Evolutionary conservation across 2,113 vertebrate species (phyloP).

Genomic region (Corvus cornix): DNA sequence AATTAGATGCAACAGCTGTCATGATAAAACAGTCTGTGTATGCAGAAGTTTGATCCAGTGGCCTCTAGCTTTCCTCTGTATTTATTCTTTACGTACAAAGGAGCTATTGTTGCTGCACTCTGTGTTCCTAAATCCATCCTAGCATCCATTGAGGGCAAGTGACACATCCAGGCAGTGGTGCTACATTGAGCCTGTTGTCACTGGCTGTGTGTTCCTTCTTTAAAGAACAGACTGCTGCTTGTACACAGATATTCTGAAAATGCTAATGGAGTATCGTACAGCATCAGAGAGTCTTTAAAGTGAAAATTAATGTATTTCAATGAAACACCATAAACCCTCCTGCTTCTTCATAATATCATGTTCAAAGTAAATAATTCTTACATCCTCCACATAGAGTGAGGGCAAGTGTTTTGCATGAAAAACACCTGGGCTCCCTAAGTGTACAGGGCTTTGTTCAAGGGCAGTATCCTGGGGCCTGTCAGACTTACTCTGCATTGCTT

Average conservation of each 20-base stretch:
- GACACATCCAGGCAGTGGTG: background rate
- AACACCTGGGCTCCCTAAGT: background rate
- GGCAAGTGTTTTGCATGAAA: background rate
- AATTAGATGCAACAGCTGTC: slow-evolving; percentile 33
- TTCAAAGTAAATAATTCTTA: background rate
- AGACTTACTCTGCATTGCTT: background rate
- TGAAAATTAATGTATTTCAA: background rate
- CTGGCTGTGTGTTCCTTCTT: background rate
- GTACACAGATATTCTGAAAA: background rate
- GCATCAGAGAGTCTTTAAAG: background rate
- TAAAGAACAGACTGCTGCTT: background rate
- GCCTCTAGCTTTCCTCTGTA: background rate
- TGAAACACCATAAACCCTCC: background rate
- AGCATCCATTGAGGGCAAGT: background rate
- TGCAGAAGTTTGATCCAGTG: background rate
- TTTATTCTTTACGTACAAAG: slow-evolving; percentile 16
- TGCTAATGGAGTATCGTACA: background rate
- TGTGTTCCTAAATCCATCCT: slow-evolving; percentile 1
- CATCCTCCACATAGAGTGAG: background rate
- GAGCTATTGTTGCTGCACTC: background rate
- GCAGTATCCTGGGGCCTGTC: background rate
- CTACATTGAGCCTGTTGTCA: background rate
- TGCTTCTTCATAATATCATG: background rate
- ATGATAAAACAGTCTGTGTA: background rate
- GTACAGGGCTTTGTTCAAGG: background rate